Base-by-base conservation (phyloP, 2,113 vertebrate genomes). In the Oryzias melastigma region DNA sequence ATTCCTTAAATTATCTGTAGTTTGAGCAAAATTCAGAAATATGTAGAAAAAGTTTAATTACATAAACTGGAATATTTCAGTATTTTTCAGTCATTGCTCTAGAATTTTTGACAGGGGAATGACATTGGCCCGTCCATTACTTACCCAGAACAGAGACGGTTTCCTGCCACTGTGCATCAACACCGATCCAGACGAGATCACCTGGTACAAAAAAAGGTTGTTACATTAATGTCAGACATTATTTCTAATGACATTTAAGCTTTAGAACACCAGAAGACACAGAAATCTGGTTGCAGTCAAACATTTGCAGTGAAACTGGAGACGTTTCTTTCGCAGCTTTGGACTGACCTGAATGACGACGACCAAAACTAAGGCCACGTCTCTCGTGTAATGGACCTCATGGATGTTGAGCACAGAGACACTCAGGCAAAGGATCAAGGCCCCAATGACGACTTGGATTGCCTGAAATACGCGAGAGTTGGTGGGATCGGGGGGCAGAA, bases 61-160 rank as follows among this genome's bases (percentile, higher is more conserved):
- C 29, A 29, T 29, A 29, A 29, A 6, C 2, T 7, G 29, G 6
- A 8, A 35, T 10, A 8, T 35, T 35, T 8, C 29, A 7, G 1
- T 29, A 29, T 12, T 35, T 12, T 35, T 35, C 35, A 10, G 10
- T 35, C 35, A 35, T 35, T 12, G 35, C 35, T 35, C 35, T 35
- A 1, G 35, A 12, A 12, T 35, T 35, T 35, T 12, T 35, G 35
- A 35, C 8, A 35, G 8, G 10, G 35, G 8, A 35, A 12, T 13
- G 35, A 35, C 35, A 35, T 12, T 12, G 10, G 1, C 22, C 22
- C 3, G 22, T 35, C 2, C 8, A 2, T 10, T 3, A 35, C 89
- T 91, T 57, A 93, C 92, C 91, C 89, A 91, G 42, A 92, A 89
- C 18, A 93, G 80, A 68, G 89, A 85, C 0, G 89, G 91, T 45